These are phyloP conservation scores for Cotesia typhae DNA, from an alignment of 1,140 invertebrate species.

Conservation along the genomic window DNA sequence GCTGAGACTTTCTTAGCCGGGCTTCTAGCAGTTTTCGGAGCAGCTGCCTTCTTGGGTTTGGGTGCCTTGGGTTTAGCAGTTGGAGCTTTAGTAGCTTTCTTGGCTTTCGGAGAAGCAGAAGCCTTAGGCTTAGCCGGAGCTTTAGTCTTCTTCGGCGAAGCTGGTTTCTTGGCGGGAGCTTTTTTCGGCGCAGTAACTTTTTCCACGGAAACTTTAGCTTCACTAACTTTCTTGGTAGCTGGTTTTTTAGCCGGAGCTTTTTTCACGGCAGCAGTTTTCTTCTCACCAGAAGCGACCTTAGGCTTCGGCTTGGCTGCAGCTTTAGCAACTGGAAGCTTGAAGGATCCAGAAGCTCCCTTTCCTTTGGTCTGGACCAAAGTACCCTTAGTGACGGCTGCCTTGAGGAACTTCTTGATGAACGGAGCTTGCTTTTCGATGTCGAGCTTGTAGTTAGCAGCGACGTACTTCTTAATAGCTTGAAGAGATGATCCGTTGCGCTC, in stretches of 20 bases:
- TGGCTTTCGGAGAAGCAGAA: slow-evolving; percentile 3
- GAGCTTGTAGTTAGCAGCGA: slow-evolving; percentile 68
- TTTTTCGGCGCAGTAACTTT: slow-evolving; percentile 18
- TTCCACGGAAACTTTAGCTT: not conserved
- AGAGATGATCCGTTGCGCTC: slow-evolving; percentile 70
- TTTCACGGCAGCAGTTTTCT: not conserved
- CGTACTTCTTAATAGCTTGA: slow-evolving; percentile 73
- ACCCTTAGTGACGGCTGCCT: slow-evolving; percentile 67
- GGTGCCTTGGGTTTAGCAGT: slow-evolving; percentile 29
- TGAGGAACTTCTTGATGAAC: slow-evolving; percentile 71
- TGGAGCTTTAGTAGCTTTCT: slow-evolving; percentile 19
- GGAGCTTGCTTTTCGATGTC: slow-evolving; percentile 69
- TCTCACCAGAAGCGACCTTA: not conserved
- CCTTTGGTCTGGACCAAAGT: slow-evolving; percentile 68
- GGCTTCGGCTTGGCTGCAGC: not conserved
- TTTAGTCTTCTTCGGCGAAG: not conserved
- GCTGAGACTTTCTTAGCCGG: slow-evolving; percentile 7
- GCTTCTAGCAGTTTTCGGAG: not conserved
- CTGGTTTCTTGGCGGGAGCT: not conserved
- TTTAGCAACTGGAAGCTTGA: slow-evolving; percentile 19
- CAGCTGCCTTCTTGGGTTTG: slow-evolving; percentile 19
- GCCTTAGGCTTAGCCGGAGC: slow-evolving; percentile 9
- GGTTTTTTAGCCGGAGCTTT: not conserved
- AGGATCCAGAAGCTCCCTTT: slow-evolving; percentile 29
- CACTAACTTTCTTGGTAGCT: not conserved